Evolutionary conservation across 2,888 invertebrate genomes (phyloP).

Genomic region (Meteorus cinctellus): DNA sequence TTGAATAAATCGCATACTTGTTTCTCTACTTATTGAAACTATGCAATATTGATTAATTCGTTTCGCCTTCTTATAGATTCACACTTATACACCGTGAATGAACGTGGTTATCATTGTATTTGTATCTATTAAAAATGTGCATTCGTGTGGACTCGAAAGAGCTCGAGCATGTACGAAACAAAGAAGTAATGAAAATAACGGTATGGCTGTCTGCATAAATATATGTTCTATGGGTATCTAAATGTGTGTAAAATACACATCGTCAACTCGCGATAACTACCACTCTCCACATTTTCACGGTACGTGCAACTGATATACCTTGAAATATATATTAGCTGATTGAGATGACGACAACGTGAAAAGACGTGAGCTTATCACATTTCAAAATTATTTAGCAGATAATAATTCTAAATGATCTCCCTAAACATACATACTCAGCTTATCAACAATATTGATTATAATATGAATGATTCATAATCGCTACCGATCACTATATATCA

Average conservation of each 20-base stretch:
- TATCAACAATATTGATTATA: too few relatives aligned
- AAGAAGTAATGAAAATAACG: slow-evolving; percentile 58
- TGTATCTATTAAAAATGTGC: slow-evolving; percentile 20
- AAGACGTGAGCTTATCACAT: background rate
- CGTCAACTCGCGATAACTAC: slow-evolving; percentile 57
- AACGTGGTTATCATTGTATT: too few relatives aligned
- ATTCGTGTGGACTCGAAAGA: background rate
- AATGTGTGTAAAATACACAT: slow-evolving; percentile 31
- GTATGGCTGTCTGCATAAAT: slow-evolving; percentile 58
- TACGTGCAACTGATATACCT: slow-evolving; percentile 6
- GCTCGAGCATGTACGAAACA: slow-evolving; percentile 53
- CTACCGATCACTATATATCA: too few relatives aligned
- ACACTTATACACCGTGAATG: too few relatives aligned
- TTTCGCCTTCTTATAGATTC: too few relatives aligned
- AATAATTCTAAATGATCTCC: background rate
- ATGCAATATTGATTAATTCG: background rate
- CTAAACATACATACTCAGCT: too few relatives aligned
- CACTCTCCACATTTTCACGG: slow-evolving; percentile 18
- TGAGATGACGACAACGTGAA: background rate
- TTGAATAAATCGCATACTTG: background rate
- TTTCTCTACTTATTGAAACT: background rate
- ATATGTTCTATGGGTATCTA: slow-evolving; percentile 38
- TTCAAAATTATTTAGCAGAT: background rate
- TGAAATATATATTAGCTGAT: background rate
- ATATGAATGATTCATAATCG: too few relatives aligned